Conservation (phyloP, 2,888 invertebrate genomes). For the Laspeyria flexula region DNA sequence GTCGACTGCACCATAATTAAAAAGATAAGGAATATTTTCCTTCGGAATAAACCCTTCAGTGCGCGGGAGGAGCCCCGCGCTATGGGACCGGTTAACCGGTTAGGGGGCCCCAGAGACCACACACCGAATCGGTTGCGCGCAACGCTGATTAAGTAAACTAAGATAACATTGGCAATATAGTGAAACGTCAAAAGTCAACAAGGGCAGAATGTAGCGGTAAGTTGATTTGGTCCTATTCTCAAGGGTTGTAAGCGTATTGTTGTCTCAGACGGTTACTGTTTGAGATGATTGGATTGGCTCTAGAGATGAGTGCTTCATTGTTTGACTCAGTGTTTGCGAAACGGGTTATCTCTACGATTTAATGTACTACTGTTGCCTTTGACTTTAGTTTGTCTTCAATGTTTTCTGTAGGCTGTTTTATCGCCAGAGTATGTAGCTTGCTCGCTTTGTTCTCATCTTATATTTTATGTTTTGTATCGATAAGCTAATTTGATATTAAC, state of each 20-base stretch:
- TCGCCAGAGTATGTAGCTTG: background rate
- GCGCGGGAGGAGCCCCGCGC: constrained; percentile 43
- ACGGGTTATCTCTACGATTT: constrained; percentile 43
- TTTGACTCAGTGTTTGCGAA: constrained; percentile 63
- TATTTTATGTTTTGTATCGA: no score
- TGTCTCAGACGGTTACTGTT: constrained; percentile 80
- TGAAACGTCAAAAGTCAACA: constrained; percentile 84
- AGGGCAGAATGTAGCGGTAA: constrained; percentile 79
- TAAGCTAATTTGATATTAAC: no score
- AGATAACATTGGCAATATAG: constrained; percentile 82
- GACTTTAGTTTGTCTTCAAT: constrained; percentile 14
- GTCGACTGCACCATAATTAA: constrained; percentile 79
- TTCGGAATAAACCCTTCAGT: constrained; percentile 73
- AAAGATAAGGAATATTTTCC: constrained; percentile 85
- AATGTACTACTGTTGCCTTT: constrained; percentile 25
- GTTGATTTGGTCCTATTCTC: constrained; percentile 81
- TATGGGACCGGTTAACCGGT: constrained; percentile 73
- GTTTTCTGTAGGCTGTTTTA: background rate
- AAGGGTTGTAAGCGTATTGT: constrained; percentile 75
- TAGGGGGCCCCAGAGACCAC: constrained; percentile 77
- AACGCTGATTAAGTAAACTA: constrained; percentile 85
- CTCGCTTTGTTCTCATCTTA: no score
- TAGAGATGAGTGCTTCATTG: constrained; percentile 71
- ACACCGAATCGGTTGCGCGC: constrained; percentile 71
- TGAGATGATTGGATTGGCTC: constrained; percentile 83